Percentiles rank a stretch among this genome's conserved stretches.
phyloP scores from a whole-genome alignment of 1,140 invertebrate species.

The Pemphigus obesinymphae region DNA sequence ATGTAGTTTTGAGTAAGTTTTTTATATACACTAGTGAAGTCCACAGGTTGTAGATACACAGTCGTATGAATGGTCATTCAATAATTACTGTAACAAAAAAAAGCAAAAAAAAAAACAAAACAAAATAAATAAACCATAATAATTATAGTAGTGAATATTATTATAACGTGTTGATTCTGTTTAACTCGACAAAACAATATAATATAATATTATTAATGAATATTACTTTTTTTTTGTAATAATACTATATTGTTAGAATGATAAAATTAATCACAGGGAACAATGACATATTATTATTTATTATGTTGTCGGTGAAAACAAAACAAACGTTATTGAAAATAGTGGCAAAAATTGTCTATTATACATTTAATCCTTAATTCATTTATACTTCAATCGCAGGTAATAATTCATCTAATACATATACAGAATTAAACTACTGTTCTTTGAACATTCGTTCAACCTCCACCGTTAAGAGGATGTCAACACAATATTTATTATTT shows the following conservation, averaged over 20 bases:
- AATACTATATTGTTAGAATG: neutral
- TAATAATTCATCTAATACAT: neutral
- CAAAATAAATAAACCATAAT: slow-evolving; percentile 6
- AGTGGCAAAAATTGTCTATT: neutral
- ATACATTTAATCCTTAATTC: neutral
- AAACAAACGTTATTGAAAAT: neutral
- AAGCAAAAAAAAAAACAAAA: slow-evolving; percentile 10
- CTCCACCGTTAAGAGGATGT: neutral
- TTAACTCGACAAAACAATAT: neutral
- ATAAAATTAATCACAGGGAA: neutral
- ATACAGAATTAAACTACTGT: neutral
- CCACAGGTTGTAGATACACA: neutral
- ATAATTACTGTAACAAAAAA: slow-evolving; percentile 24
- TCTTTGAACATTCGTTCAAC: neutral
- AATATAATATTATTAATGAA: neutral
- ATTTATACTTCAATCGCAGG: neutral
- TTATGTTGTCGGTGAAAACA: neutral
- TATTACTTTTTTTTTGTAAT: neutral
- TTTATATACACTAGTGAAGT: slow-evolving; percentile 12
- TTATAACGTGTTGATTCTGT: neutral
- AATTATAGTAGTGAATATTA: neutral
- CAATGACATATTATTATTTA: neutral
- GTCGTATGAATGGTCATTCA: neutral
- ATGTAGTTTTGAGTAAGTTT: neutral
- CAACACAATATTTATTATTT: too few relatives aligned